These are phyloP conservation scores for Pan paniscus DNA, from an alignment of 2,113 vertebrate genomes.

Conservation along the genomic window DNA sequence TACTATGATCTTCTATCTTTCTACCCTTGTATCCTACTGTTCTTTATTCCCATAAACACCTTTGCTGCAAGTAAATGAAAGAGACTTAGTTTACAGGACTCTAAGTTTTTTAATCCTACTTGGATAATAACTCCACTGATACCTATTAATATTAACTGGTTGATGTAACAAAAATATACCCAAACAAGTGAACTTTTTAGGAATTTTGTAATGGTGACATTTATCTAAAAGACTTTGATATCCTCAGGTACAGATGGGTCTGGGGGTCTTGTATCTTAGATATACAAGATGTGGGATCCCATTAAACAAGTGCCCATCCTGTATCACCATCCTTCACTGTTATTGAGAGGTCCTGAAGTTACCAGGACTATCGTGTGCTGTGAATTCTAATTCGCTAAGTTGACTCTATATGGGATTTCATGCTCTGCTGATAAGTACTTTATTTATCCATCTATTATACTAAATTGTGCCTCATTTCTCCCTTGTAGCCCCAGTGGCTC, in stretches of 20 bases:
- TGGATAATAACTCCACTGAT: neutral
- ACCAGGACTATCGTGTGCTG: neutral
- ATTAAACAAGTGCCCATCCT: neutral
- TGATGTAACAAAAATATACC: neutral
- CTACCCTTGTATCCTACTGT: neutral
- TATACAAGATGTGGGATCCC: neutral
- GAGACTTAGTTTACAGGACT: neutral
- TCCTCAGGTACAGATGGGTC: neutral
- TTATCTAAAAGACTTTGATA: neutral
- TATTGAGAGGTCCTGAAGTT: neutral
- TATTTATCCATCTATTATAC: neutral
- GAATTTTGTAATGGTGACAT: neutral
- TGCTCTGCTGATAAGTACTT: neutral
- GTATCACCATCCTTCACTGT: neutral
- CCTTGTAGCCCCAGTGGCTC: constrained; percentile 92
- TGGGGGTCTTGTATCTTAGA: neutral
- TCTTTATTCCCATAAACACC: neutral
- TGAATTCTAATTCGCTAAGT: neutral
- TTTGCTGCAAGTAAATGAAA: neutral
- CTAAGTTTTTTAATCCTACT: neutral
- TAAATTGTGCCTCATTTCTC: neutral
- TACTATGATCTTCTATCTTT: neutral
- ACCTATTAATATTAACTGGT: neutral
- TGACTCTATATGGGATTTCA: neutral
- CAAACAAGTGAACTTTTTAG: neutral